Evolutionary conservation across 2,797 vertebrate species (phyloP), one percentile per base, ranked within the genome.

Genomic region (Salarias fasciatus): DNA sequence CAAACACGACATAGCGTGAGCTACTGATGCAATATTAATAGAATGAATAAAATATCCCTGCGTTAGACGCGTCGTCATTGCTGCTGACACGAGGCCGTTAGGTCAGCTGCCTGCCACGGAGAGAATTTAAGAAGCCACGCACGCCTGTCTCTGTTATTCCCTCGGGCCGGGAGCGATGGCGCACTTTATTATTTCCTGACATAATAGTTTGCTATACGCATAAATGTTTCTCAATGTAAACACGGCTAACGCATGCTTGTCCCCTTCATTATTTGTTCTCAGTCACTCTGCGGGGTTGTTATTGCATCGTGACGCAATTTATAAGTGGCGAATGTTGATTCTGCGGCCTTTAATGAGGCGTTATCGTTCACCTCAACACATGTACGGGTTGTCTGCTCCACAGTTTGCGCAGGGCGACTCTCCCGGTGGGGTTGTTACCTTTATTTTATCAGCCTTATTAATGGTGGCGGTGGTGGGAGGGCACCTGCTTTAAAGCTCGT

Each of bases 1-100:
- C 49, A 74, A 53, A 60, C 57, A 66, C 31, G 28, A 56, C 50
- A 31, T 52, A 53, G 53, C 43, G 62, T 41, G 36, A 72, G 51
- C 36, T 49, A 64, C 51, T 75, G 53, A 80, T 86, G 75, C 61
- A 82, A 75, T 77, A 75, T 83, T 85, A 86, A 86, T 82, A 82
- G 46, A 77, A 78, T 84, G 69, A 85, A 87, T 84, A 82, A 80
- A 86, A 81, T 80, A 85, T 80, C 60, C 38, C 31, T 0, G 29
- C 49, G 64, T 89, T 72, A 65, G 76, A 78, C 66, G 68, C 54
- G 76, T 78, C 83, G 73, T 84, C 79, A 79, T 74, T 79, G 75
- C 62, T 59, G 35, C 70, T 77, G 86, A 86, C 82, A 72, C 30
- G 68, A 75, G 79, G 82, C 78, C 80, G 62, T 69, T 36, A 51